Conservation (phyloP, 2,888 invertebrate genomes). For the Flexamia atlantica region DNA sequence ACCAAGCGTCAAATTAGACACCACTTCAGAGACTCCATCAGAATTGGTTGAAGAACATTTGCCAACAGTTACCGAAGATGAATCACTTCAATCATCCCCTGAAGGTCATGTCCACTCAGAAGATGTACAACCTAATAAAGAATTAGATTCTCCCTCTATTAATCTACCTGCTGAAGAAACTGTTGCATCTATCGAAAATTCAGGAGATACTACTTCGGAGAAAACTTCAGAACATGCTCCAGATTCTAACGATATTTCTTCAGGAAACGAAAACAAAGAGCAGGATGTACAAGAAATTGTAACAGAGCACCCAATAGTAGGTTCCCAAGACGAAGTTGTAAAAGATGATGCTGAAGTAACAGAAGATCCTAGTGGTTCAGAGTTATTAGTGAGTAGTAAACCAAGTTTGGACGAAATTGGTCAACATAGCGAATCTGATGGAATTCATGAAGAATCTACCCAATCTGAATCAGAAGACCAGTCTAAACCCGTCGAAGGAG, state of each 20-base stretch:
- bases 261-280: not conserved
- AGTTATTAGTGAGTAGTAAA: slow-evolving; percentile 55
- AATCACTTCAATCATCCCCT: not conserved
- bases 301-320: not conserved
- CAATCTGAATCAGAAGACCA: not conserved
- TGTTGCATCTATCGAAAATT: not conserved
- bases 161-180: slow-evolving; percentile 7
- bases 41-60: slow-evolving; percentile 30
- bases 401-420: slow-evolving; percentile 32
- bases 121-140: slow-evolving; percentile 5
- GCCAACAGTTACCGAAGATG: not conserved
- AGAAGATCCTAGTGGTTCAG: slow-evolving; percentile 35
- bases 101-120: not conserved
- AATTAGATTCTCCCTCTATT: not conserved
- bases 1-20: slow-evolving; percentile 58
- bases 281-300: slow-evolving; percentile 21
- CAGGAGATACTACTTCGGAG: slow-evolving; percentile 30
- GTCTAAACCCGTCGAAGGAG: not conserved
- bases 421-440: not conserved
- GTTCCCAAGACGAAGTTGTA: not conserved
- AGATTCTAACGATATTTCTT: not conserved
- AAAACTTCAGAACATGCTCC: slow-evolving; percentile 18
- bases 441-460: not conserved
- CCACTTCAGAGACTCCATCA: slow-evolving; percentile 20
- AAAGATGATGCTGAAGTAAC: not conserved